Evolutionary conservation across 2,797 vertebrate genomes (phyloP), one percentile per base, ranked within the genome.

Genomic region (Chaunax sp.): DNA sequence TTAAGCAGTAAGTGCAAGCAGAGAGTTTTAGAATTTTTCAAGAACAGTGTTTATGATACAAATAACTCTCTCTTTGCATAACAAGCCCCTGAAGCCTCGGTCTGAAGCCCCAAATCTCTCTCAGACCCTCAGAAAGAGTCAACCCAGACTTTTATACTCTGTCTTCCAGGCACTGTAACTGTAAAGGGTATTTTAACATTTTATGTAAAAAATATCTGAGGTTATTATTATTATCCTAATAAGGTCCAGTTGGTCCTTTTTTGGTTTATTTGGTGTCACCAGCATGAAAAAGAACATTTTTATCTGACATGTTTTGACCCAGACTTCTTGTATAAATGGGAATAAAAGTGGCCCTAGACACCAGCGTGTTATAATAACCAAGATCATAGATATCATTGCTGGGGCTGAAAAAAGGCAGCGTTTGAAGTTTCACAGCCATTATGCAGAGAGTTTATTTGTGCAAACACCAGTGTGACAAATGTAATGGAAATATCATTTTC

Each of bases 41-140:
- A 54, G 57, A 74, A 71, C n/a, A 37, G 47, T 0, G 4, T 44
- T 61, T 50, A 22, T 28, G 35, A 59, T 44, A 35, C 51, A 67
- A 67, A 84, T 80, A 19, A 23, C 49, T 77, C 51, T 62, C 23
- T 76, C 55, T 72, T 63, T 59, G 37, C 49, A 63, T 55, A 72
- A 78, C 61, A 69, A 82, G 64, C 47, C 69, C 55, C 69, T 46
- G 40, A 63, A 72, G 69, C 37, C 52, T 72, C 58, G 14, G 75
- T 37, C n/a, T 66, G 59, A 56, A 63, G 52, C 57, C 55, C 66
- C 53, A 60, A n/a, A n/a, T n/a, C n/a, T n/a, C n/a, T n/a, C 54
- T 70, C 30, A 71, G 38, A 57, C 35, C 46, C n/a, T n/a, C n/a
- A n/a, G n/a, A n/a, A n/a, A n/a, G n/a, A n/a, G n/a, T n/a, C n/a